Percentiles rank a stretch among this genome's conserved stretches.
Evolutionary conservation across 1,140 invertebrate genomes (phyloP).

Genomic region (Drosophila nebulosa): DNA sequence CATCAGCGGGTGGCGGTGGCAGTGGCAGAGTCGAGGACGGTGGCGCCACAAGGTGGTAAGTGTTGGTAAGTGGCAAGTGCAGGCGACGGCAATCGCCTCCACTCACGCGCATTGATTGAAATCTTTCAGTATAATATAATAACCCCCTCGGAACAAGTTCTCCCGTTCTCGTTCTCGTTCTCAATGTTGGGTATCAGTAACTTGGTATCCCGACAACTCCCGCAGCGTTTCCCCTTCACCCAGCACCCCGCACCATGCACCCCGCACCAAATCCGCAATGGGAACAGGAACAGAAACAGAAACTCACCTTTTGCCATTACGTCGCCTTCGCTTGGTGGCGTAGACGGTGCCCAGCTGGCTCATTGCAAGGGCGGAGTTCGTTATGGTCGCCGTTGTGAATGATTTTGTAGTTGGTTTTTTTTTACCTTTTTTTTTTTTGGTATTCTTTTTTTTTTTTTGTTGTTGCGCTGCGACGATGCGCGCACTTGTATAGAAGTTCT

Average conservation of each 20-base stretch:
- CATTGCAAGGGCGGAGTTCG: constrained; percentile 83
- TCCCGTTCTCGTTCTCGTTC: constrained; percentile 7
- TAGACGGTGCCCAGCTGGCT: constrained; percentile 96
- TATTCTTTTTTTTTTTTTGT: constrained; percentile 9
- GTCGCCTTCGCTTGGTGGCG: constrained; percentile 93
- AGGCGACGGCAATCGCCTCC: constrained; percentile 36
- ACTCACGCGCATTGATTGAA: constrained; percentile 65
- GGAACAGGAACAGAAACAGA: not conserved
- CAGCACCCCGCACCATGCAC: not conserved
- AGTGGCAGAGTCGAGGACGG: constrained; percentile 21
- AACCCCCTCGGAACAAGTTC: constrained; percentile 8
- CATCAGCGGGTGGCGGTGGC: constrained; percentile 48
- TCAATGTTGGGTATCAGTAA: constrained; percentile 25
- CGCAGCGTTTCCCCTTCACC: constrained; percentile 1
- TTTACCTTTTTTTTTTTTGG: constrained; percentile 32
- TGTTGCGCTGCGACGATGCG: constrained; percentile 1
- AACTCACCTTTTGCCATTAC: constrained; percentile 95
- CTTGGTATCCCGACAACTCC: constrained; percentile 13
- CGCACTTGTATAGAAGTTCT: constrained; percentile 2
- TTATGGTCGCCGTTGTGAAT: constrained; percentile 81
- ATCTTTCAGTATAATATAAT: constrained; percentile 64
- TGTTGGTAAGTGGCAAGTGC: constrained; percentile 45
- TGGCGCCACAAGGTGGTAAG: constrained; percentile 23
- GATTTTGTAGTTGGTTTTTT: constrained; percentile 48
- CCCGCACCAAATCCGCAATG: not conserved